Base-by-base conservation (phyloP, 2,888 invertebrate species). In the Drosophila fulvimacula region DNA sequence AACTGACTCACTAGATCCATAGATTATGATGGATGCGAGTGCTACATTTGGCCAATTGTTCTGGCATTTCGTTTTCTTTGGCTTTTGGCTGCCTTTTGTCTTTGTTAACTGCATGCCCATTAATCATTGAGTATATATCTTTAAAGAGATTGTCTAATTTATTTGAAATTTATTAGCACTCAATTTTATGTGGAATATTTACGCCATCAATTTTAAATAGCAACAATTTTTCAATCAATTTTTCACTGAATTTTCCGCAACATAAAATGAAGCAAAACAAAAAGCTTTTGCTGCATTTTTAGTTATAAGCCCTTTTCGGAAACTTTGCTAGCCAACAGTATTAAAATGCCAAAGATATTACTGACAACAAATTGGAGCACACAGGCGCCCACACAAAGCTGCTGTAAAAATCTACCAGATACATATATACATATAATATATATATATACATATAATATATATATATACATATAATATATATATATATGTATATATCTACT, bases 31-130 rank as follows among this genome's bases (percentile, higher is more conserved):
- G 78, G 73, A 83, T 85, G 74, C 76, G 62, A 57, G 44, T 56
- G 67, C 68, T 78, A 81, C 81, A 73, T 69, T 77, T 82, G 56
- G 64, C 60, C 88, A 83, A 85, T 85, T 82, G 85, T 69, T 75
- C 44, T 65, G 44, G 44, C 55, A 52, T 21, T 6, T 6, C 10
- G 1, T 4, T 15, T 5, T 13, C 6, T 5, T 17, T 17, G 9
- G 3, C n/a, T 10, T 17, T 21, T 5, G 13, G 42, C 51, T 53
- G 27, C 7, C 27, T 30, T 61, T 74, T 42, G 49, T 42, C 76
- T 79, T 79, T 75, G 72, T 82, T 70, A 59, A 27, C 58, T 76
- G 63, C 73, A 66, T 58, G 62, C 58, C 58, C 81, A 82, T 82
- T 82, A 81, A 82, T 82, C 82, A 86, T 67, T 46, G 41, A 11